These are phyloP conservation scores for Galeruca laticollis DNA, from an alignment of 2,888 invertebrate species.

Conservation along the genomic window DNA sequence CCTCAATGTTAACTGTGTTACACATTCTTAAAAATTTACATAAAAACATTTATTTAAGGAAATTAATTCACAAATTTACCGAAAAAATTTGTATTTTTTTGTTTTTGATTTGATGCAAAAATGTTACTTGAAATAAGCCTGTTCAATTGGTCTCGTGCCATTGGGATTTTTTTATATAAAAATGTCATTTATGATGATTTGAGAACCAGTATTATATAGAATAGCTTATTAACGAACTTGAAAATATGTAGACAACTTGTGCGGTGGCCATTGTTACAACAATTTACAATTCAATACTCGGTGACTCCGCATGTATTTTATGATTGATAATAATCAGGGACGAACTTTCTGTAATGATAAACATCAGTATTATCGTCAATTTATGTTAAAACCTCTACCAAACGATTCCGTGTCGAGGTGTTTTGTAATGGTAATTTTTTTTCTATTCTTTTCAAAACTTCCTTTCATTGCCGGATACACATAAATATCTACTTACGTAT, in stretches of 20 bases:
- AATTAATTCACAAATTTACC: too few species aligned
- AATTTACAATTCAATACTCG: conserved; percentile 64
- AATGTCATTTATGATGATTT: neutral
- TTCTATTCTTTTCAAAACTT: neutral
- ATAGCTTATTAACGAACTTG: conserved; percentile 58
- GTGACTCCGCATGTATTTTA: conserved; percentile 60
- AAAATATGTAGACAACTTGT: conserved; percentile 59
- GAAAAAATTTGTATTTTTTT: too few species aligned
- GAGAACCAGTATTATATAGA: too few species aligned
- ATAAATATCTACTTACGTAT: too few species aligned
- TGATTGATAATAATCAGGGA: conserved; percentile 58
- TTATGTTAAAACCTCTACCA: conserved; percentile 35
- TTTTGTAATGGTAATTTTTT: conserved; percentile 34
- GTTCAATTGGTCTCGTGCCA: too few species aligned
- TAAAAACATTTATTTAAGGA: too few species aligned
- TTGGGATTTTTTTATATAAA: too few species aligned
- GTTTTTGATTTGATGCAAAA: too few species aligned
- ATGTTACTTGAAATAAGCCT: too few species aligned
- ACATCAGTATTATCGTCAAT: conserved; percentile 42
- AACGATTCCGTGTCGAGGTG: conserved; percentile 12
- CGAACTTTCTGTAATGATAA: conserved; percentile 41
- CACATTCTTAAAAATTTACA: too few species aligned
- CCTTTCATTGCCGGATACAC: conserved; percentile 1
- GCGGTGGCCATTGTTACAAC: conserved; percentile 59
- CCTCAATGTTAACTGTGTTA: too few species aligned